These are phyloP conservation scores for Euphonia xanthogaster DNA, from an alignment of 2,797 vertebrate species.

Conservation along the genomic window DNA sequence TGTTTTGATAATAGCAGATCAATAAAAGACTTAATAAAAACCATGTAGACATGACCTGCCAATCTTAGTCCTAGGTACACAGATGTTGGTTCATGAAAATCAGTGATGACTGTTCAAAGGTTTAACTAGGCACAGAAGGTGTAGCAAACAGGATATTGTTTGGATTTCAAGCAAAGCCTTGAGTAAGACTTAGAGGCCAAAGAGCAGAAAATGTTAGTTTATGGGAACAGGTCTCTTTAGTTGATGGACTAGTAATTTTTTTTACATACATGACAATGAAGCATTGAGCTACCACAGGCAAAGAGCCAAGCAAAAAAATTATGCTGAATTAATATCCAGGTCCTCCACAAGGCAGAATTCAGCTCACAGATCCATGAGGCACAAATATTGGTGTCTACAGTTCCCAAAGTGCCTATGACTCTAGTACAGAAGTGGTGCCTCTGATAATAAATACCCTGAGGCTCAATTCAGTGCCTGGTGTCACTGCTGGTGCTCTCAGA, in stretches of 20 bases:
- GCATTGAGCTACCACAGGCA: neutral
- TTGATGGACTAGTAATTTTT: neutral
- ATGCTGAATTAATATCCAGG: neutral
- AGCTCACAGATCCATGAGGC: neutral
- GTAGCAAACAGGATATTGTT: neutral
- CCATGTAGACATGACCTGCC: neutral
- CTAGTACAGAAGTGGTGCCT: neutral
- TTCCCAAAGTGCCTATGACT: neutral
- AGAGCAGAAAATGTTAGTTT: neutral
- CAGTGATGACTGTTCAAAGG: neutral
- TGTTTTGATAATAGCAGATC: neutral
- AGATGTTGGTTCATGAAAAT: neutral
- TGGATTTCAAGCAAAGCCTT: neutral
- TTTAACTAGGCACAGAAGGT: neutral
- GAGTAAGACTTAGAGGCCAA: neutral
- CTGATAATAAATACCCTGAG: neutral
- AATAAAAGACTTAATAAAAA: neutral
- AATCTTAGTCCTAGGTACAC: neutral
- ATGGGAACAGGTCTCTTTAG: neutral
- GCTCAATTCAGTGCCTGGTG: neutral
- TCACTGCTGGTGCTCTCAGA: neutral
- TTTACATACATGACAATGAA: neutral
- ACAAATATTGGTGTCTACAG: neutral
- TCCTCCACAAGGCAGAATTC: neutral
- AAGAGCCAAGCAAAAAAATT: neutral